phyloP scores from a whole-genome alignment of 2,888 invertebrate species.

The Unio pictorum region DNA sequence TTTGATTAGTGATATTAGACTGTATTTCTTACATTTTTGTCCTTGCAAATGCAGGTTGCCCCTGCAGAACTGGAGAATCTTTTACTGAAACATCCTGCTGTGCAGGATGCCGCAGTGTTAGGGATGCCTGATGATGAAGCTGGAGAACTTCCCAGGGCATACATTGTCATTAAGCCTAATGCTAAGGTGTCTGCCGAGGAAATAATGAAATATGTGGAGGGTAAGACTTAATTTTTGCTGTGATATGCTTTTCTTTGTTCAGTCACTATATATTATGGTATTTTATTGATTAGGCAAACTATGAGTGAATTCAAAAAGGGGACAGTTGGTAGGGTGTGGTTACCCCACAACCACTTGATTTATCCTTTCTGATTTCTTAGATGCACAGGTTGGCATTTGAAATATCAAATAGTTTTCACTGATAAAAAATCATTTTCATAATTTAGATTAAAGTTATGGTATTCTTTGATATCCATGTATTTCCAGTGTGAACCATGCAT shows the following conservation, averaged over 20 bases:
- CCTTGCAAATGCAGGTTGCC: constrained; percentile 77
- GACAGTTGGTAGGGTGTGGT: too few species aligned
- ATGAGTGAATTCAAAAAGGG: too few species aligned
- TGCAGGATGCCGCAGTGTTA: constrained; percentile 86
- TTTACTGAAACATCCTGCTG: constrained; percentile 80
- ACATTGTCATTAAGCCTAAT: constrained; percentile 77
- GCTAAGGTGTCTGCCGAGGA: constrained; percentile 73
- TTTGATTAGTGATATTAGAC: too few species aligned
- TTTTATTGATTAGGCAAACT: too few species aligned
- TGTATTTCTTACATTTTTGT: neutral
- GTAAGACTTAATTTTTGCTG: constrained; percentile 14
- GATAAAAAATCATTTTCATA: too few species aligned
- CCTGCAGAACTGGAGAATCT: constrained; percentile 91
- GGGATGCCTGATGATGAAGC: constrained; percentile 75
- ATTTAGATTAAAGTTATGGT: too few species aligned
- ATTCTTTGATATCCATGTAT: too few species aligned
- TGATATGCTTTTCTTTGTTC: neutral
- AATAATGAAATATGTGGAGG: constrained; percentile 71
- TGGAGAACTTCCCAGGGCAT: constrained; percentile 86
- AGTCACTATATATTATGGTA: neutral
- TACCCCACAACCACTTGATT: too few species aligned
- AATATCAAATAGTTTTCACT: too few species aligned
- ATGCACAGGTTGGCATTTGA: too few species aligned
- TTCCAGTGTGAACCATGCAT: too few species aligned
- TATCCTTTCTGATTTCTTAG: too few species aligned